Base-by-base conservation (phyloP, 1,140 invertebrate genomes). In the Anthonomus grandis region DNA sequence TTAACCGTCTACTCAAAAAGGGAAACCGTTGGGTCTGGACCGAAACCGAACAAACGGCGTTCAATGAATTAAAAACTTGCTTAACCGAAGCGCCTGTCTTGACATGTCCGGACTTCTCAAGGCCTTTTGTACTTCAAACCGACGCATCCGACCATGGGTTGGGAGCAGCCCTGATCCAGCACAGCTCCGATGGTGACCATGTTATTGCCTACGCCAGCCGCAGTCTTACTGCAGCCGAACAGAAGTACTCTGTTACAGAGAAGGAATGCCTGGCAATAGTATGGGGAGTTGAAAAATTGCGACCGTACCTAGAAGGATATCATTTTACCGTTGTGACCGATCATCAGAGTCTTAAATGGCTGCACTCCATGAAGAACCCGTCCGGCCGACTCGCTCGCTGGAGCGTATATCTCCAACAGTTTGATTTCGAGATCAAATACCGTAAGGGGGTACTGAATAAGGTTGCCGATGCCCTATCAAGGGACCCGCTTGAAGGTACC, bases 341-440 rank as follows among this genome's bases (percentile, higher is more conserved):
- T 27, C 57, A 64, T 44, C 37, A 49, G 46, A 58, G 61, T 13
- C 27, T 60, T 1, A 49, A 46, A 25, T 39, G 55, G 71, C 51
- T 81, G 2, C 63, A 68, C 4, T 70, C 67, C 6, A 59, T 72
- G 0, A 78, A 73, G 64, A 71, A 78, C 44, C 70, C 71, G 6
- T 65, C 53, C 0, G 69, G 64, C 22, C 52, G 72, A 54, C 57
- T 81, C 6, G 64, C 73, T 2, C 60, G 76, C 54, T 81, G 78
- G 78, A 27, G 68, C 22, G 37, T 71, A 8, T 44, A 60, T 59
- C 23, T 57, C 13, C 36, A 57, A 42, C 37, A 57, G 24, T 57
- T 23, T 41, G 47, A 57, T 24, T 57, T 27, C 31, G 12, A 49
- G 6, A 47, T 57, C 21, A 18, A 15, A 69, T 57, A 57, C 22